These are phyloP conservation scores for Heliconius congener DNA, from an alignment of 1,140 invertebrate genomes.

Conservation along the genomic window DNA sequence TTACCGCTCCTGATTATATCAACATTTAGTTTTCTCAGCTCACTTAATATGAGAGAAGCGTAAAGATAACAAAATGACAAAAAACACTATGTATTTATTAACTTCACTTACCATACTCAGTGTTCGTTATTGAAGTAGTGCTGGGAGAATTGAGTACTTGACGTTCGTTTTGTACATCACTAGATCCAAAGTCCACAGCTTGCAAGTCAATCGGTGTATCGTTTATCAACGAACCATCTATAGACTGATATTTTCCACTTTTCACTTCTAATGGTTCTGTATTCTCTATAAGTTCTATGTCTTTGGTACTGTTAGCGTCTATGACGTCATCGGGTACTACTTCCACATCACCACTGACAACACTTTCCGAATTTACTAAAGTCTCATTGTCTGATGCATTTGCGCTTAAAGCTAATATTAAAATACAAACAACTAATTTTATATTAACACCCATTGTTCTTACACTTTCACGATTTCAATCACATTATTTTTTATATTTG, in stretches of 20 bases:
- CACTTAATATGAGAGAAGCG: no score
- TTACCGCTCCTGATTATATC: no score
- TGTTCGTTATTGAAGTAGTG: slow-evolving; percentile 58
- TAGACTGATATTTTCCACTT: slow-evolving; percentile 65
- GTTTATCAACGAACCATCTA: slow-evolving; percentile 53
- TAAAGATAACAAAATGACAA: no score
- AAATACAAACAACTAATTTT: slow-evolving; percentile 55
- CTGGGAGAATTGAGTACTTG: slow-evolving; percentile 50
- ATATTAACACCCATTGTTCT: slow-evolving; percentile 68
- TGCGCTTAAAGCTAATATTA: slow-evolving; percentile 63
- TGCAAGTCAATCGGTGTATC: slow-evolving; percentile 58
- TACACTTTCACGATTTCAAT: slow-evolving; percentile 51
- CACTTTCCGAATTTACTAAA: slow-evolving; percentile 53
- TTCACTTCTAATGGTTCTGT: slow-evolving; percentile 51
- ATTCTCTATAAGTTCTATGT: slow-evolving; percentile 52
- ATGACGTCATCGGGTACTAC: slow-evolving; percentile 37
- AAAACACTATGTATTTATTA: no score
- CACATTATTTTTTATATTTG: slow-evolving; percentile 57
- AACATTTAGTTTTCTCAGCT: neutral
- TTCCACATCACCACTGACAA: slow-evolving; percentile 51
- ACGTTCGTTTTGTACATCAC: slow-evolving; percentile 59
- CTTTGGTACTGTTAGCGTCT: slow-evolving; percentile 36
- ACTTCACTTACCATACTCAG: slow-evolving; percentile 61
- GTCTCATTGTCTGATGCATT: slow-evolving; percentile 65
- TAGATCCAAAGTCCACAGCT: slow-evolving; percentile 52